Base-by-base conservation (phyloP, 2,113 vertebrate species). In the Ranitomeya variabilis region DNA sequence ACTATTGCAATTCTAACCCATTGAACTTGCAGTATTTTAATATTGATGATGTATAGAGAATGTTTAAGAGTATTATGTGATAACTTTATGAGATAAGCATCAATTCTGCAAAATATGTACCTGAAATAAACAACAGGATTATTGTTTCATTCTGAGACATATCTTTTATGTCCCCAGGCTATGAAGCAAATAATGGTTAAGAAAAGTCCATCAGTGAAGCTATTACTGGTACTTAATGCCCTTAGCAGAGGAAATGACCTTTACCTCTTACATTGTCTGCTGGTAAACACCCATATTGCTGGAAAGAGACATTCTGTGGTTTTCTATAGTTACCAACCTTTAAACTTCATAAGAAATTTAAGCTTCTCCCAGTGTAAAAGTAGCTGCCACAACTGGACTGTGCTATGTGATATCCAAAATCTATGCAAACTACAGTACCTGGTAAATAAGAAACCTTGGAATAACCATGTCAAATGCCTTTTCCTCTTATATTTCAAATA, bases 291-390 rank as follows among this genome's bases (percentile, higher is more conserved):
- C 73, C 73, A 0, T 1, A 9, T 52, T 51, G 8, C 73, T 76
- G 73, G 73, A 76, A 76, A 51, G 45, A 76, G 45, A 76, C 45
- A 31, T 51, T 76, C 45, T 76, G 73, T 15, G 73, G 73, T 76
- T 76, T 76, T 51, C 73, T 76, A 76, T 76, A 52, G 73, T 76
- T 76, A 76, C 45, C 73, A 76, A 76, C 73, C 73, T 76, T 76
- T 76, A 76, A 76, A 76, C 73, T 76, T 76, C 73, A 51, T 16
- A 76, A 76, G 73, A 76, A 76, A 76, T 76, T 52, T 52, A 76
- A 52, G 37, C 37, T 52, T 52, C 11, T 51, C 37, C 37, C 15
- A 19, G 71, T 9, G 69, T 7, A 45, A 45, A 74, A 45, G 1
- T 1, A 9, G 6, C 73, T 51, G 73, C 73, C 21, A 9, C 73